Evolutionary conservation across 1,140 invertebrate genomes (phyloP).

Genomic region (Zaprionus nigranus): DNA sequence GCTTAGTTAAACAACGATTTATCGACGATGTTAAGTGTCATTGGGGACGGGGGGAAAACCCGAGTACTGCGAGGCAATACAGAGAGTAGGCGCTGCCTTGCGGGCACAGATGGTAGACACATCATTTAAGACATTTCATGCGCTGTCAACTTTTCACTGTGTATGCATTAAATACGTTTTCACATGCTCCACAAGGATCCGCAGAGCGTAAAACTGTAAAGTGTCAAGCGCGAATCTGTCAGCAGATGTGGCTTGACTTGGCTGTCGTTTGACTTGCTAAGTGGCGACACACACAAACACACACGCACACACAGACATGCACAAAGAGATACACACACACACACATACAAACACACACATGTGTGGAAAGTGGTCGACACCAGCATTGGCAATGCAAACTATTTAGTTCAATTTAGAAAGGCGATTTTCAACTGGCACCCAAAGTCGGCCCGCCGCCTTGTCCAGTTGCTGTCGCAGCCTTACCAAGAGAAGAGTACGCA

Average conservation of each 20-base stretch:
- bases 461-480: conserved; percentile 31
- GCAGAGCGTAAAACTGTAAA: conserved; percentile 10
- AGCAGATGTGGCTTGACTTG: conserved; percentile 19
- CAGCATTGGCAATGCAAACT: conserved; percentile 59
- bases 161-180: conserved; percentile 9
- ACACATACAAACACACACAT: background rate
- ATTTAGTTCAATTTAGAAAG: conserved; percentile 84
- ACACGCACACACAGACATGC: background rate
- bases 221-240: conserved; percentile 25
- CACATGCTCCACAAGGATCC: conserved; percentile 35
- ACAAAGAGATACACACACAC: background rate
- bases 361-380: conserved; percentile 64
- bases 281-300: conserved; percentile 7
- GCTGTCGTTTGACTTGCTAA: conserved; percentile 6
- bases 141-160: conserved; percentile 11
- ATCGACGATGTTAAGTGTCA: background rate
- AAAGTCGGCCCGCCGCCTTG: conserved; percentile 38
- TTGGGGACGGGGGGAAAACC: background rate
- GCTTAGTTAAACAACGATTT: background rate
- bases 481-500: no score
- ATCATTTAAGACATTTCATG: conserved; percentile 8
- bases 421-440: conserved; percentile 70
- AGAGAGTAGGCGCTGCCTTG: background rate
- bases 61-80: background rate
- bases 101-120: background rate